Evolutionary conservation across 1,140 invertebrate genomes (phyloP).

Genomic region (Eriocheir sinensis): DNA sequence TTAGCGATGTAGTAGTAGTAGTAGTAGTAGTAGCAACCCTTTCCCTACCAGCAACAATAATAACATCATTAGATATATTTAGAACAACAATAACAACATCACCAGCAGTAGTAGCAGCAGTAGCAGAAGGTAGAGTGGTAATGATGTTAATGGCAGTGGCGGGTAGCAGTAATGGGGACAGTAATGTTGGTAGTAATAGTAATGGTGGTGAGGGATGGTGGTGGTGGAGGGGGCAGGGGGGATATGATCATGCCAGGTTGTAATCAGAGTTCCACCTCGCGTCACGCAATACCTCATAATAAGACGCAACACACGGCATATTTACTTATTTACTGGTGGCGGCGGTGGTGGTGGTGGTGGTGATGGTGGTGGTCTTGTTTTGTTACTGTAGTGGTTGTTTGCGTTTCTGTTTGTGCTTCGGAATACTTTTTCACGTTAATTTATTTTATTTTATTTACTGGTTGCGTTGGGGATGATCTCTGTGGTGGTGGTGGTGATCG

Average conservation of each 20-base stretch:
- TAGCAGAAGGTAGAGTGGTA: no score
- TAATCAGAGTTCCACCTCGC: background rate
- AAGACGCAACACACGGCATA: background rate
- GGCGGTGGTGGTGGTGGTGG: background rate
- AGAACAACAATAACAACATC: no score
- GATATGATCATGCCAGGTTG: background rate
- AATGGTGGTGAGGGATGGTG: constrained; percentile 3
- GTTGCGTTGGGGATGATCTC: no score
- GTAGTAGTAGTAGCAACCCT: no score
- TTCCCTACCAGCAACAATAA: no score
- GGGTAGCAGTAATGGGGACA: background rate
- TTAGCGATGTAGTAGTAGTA: background rate
- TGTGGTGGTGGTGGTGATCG: no score
- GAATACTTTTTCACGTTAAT: no score
- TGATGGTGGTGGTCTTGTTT: background rate
- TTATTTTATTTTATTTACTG: no score
- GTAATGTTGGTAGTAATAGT: background rate
- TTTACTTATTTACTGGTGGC: background rate
- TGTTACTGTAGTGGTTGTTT: no score
- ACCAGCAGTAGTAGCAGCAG: no score
- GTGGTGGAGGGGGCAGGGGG: background rate
- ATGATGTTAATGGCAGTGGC: background rate
- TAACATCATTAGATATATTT: no score
- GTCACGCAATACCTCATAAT: constrained; percentile 6
- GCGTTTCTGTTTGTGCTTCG: no score